Evolutionary conservation across 1,140 invertebrate species (phyloP), one percentile per base, ranked within the genome.

Genomic region (Atta cephalotes): DNA sequence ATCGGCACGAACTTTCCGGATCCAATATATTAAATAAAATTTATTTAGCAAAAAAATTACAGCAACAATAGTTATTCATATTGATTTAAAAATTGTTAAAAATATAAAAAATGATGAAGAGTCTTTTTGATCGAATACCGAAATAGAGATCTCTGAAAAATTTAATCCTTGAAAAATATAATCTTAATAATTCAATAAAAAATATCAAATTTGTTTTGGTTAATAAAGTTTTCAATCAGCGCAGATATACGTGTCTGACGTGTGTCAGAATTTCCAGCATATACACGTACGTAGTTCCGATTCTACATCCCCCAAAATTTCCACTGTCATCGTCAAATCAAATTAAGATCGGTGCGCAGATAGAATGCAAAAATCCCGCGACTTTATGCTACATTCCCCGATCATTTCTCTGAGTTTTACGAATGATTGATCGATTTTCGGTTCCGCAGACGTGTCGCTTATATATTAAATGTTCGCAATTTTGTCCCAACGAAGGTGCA

Each of bases 181-280:
- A 25, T 39, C 6, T 49, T 25, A 31, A 10, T 39, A 35, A 60
- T 18, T 21, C 28, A n/a, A 25, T 70, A 35, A 21, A 51, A 76
- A 74, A n/a, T 18, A 72, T 53, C 10, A 25, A 58, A 58, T 76
- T n/a, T 21, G n/a, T 21, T 56, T 31, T 28, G 14, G 14, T 60
- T 76, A 60, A 76, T 14, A 18, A 39, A 76, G n/a, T 76, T 60
- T 16, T 60, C 65, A 76, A 25, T 76, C 31, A 76, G 31, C 31
- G 18, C 68, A 2, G 68, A 71, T 49, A 71, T 49, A 49, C 68
- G 28, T 25, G 25, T 25, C 25, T 25, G 25, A 58, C 28, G 51
- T 39, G 28, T 25, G 14, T 16, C n/a, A 39, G 18, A 74, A 76
- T 39, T 76, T 53, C 28, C 31, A 60, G 12, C 53, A n/a, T 31